These are phyloP conservation scores for Tokudaia muenninki DNA, from an alignment of 2,797 vertebrate species.

Conservation along the genomic window DNA sequence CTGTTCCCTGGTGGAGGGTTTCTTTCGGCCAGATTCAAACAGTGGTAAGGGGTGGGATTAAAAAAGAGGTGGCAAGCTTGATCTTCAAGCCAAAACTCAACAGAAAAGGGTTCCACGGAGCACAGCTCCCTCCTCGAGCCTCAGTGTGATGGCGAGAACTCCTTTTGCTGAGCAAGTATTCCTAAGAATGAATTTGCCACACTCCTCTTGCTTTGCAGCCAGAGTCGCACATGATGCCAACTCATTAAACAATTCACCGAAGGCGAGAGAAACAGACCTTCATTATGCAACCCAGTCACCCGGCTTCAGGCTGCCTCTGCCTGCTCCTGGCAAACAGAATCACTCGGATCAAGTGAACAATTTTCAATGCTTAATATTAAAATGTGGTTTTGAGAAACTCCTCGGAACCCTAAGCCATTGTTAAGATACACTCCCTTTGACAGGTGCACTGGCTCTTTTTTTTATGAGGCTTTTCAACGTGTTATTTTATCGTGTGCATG, in stretches of 20 bases:
- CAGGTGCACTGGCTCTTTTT: slow-evolving; percentile 72
- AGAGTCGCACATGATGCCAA: slow-evolving; percentile 77
- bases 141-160: not conserved
- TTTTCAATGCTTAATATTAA: slow-evolving; percentile 78
- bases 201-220: slow-evolving; percentile 61
- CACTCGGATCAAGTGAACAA: slow-evolving; percentile 81
- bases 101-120: not conserved
- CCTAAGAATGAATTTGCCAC: slow-evolving; percentile 76
- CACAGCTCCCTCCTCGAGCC: not conserved
- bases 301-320: slow-evolving; percentile 68
- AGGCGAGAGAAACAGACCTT: slow-evolving; percentile 69
- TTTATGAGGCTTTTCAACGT: slow-evolving; percentile 71
- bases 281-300: slow-evolving; percentile 68
- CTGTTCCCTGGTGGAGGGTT: not conserved
- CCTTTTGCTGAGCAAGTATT: slow-evolving; percentile 80
- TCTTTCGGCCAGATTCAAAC: not conserved
- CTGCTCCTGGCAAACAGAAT: slow-evolving; percentile 81
- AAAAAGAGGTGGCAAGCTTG: not conserved
- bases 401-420: slow-evolving; percentile 73
- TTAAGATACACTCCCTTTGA: slow-evolving; percentile 75
- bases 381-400: slow-evolving; percentile 72
- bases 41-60: not conserved
- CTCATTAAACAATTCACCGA: slow-evolving; percentile 70
- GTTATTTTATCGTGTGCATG: slow-evolving; percentile 52
- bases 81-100: not conserved